Percentiles rank a stretch among this genome's conserved stretches.
These are phyloP conservation scores for Cassiopea andromeda DNA, from an alignment of 30 jellyfish, hydroid and myxozoan species.

Conservation along the genomic window DNA sequence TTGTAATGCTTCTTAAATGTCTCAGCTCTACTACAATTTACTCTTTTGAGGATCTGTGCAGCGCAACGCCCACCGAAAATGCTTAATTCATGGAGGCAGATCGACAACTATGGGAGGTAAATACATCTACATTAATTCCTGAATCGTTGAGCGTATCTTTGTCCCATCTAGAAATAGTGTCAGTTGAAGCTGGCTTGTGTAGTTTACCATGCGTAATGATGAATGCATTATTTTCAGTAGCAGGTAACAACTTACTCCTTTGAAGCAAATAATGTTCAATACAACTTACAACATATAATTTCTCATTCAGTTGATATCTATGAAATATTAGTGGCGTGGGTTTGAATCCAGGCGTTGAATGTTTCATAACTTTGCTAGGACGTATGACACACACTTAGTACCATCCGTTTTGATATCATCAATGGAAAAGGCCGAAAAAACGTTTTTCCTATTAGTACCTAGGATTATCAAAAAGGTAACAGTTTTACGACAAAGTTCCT, in stretches of 20 bases:
- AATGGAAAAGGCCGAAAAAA: no score
- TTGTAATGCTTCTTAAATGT: no score
- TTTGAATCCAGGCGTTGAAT: no score
- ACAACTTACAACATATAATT: constrained; percentile 42
- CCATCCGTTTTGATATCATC: no score
- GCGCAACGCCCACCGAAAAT: constrained; percentile 24
- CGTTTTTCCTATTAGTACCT: no score
- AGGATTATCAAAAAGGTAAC: no score
- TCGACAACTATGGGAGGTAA: constrained; percentile 52
- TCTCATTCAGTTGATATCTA: background rate
- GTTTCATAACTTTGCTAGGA: no score
- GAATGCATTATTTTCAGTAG: constrained; percentile 22
- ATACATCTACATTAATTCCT: constrained; percentile 25
- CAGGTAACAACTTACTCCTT: constrained; percentile 13
- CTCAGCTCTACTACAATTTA: constrained; percentile 19
- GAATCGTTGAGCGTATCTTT: constrained; percentile 26
- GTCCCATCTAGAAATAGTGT: constrained; percentile 47
- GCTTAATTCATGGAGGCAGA: constrained; percentile 58
- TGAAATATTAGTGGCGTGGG: no score
- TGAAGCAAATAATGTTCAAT: constrained; percentile 19
- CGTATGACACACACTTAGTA: no score
- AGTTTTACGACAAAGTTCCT: no score
- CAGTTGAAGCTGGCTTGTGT: constrained; percentile 31
- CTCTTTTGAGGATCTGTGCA: constrained; percentile 39
- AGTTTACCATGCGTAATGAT: constrained; percentile 35